Evolutionary conservation across 92 coral and sea anemone species (phyloP), one percentile per base, ranked within the genome.

Genomic region (Galaxea fascicularis): DNA sequence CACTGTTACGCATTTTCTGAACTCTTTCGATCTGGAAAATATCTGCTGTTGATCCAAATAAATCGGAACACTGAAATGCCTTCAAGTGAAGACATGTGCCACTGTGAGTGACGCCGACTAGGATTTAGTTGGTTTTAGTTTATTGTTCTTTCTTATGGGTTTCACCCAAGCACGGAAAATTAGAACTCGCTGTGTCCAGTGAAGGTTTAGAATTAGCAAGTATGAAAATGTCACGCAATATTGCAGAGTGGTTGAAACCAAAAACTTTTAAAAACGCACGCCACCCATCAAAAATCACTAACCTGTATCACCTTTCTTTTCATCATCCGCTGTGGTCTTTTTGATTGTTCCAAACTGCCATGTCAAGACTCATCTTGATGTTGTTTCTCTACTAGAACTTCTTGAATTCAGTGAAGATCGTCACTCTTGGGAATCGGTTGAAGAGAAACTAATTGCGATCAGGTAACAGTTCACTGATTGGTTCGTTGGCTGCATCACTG

Each of bases 331-430:
- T n/a, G n/a, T n/a, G n/a, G n/a, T n/a, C n/a, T 49, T 4, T 49
- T 49, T 49, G 54, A 4, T 21, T 24, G 14, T 8, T 3, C 10
- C 24, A 22, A 22, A 60, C 14, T 60, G 66, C 31, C 14, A 29
- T 56, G 28, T 60, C 9, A 20, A 8, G 29, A 6, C 24, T 60
- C 16, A 57, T 16, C 63, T 17, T 17, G 65, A 7, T 58, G 66
- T 60, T 60, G 21, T 0, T 52, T 72, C n/a, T 56, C 51, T 66
- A 28, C 0, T 52, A 93, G 97, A 93, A 62, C 78, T 93, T 85
- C 83, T 93, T 14, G 97, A 93, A 74, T 93, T 88, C 67, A 91
- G 89, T 47, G 97, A 93, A 58, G 97, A 91, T 46, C 86, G 97
- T 15, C 93, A 93, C 83, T 82, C 93, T 29, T 83, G 94, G 84